These are phyloP conservation scores for Drosophila quinaria DNA, from an alignment of 2,888 invertebrate species.

Conservation along the genomic window DNA sequence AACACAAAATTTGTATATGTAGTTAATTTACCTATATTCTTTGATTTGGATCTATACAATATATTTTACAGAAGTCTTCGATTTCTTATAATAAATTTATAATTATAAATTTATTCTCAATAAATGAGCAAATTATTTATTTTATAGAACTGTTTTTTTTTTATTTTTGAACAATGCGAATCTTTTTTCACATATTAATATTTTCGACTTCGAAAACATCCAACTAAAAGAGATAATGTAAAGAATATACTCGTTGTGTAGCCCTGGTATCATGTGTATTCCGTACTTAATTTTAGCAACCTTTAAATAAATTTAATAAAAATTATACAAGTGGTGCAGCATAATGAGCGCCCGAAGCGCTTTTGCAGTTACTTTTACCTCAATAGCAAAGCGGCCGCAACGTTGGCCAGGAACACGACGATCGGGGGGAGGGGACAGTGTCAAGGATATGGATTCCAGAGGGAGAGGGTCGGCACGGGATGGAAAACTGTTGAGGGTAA, in stretches of 20 bases:
- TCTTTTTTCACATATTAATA: not conserved
- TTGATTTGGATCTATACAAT: not conserved
- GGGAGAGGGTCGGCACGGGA: constrained; percentile 6
- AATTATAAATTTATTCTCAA: not conserved
- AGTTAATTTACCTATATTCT: too few species aligned
- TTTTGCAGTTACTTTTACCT: constrained; percentile 79
- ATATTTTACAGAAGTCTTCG: not conserved
- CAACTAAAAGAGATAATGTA: not conserved
- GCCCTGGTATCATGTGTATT: constrained; percentile 33
- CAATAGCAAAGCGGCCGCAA: constrained; percentile 68
- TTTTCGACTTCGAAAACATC: not conserved
- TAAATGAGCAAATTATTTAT: not conserved
- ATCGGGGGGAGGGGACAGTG: not conserved
- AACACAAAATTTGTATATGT: too few species aligned
- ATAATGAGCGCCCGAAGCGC: constrained; percentile 77
- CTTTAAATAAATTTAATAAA: constrained; percentile 80
- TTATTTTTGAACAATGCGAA: not conserved
- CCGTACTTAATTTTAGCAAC: constrained; percentile 55
- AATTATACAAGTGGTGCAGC: constrained; percentile 77
- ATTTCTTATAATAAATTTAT: not conserved
- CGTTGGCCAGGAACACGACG: constrained; percentile 26
- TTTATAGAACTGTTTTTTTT: not conserved
- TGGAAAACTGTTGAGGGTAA: constrained; percentile 16
- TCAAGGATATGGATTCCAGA: constrained; percentile 3
- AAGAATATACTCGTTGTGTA: not conserved